Evolutionary conservation across 2,113 vertebrate genomes (phyloP).

Genomic region (Zosterops hypoxanthus): DNA sequence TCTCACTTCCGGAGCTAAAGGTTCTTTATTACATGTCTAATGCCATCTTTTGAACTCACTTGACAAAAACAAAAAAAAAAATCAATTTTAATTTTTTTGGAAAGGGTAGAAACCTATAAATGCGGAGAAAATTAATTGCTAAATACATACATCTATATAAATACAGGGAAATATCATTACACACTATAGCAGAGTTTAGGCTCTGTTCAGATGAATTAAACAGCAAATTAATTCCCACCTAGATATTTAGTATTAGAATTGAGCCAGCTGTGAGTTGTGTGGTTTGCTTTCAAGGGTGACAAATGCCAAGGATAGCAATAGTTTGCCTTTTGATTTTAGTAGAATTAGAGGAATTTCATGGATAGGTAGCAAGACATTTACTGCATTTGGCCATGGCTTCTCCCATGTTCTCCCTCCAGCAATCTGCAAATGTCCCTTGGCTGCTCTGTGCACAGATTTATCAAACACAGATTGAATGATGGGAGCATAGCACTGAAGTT

Average conservation of each 20-base stretch:
- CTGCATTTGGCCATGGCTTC: not conserved
- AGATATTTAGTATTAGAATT: not conserved
- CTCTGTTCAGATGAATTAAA: not conserved
- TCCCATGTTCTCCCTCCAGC: not conserved
- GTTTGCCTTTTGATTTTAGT: not conserved
- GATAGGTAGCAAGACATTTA: not conserved
- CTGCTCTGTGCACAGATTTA: not conserved
- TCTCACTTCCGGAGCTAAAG: not conserved
- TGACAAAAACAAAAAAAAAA: not conserved
- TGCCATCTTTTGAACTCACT: not conserved
- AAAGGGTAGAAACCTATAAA: not conserved
- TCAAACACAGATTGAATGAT: not conserved
- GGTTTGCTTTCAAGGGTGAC: not conserved
- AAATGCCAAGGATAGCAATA: not conserved
- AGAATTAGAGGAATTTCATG: not conserved
- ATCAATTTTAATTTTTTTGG: not conserved
- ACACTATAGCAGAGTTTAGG: not conserved
- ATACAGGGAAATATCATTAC: not conserved
- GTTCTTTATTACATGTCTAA: not conserved
- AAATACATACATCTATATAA: not conserved
- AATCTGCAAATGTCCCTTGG: not conserved
- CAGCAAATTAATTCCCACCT: not conserved
- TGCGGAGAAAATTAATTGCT: not conserved
- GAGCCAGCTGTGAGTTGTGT: not conserved
- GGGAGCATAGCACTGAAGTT: not conserved